These are phyloP conservation scores for Rousettus madagascariensis DNA, from an alignment of 2,797 vertebrate genomes.

Conservation along the genomic window DNA sequence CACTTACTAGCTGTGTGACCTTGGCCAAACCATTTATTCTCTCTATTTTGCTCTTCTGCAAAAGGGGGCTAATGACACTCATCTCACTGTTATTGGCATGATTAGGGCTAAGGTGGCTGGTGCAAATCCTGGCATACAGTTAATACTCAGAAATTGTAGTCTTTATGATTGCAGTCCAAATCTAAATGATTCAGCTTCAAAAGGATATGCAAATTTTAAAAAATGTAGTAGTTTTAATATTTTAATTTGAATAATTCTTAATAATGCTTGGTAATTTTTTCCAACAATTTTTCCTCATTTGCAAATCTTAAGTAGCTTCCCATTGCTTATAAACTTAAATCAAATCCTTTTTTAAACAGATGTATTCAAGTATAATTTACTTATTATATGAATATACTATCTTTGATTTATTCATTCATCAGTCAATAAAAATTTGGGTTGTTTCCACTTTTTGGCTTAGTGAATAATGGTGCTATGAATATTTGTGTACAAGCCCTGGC, in stretches of 20 bases:
- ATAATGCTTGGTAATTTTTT: background rate
- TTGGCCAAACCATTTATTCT: background rate
- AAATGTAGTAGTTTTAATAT: background rate
- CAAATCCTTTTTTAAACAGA: background rate
- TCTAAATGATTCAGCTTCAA: background rate
- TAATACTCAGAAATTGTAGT: background rate
- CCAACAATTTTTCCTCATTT: background rate
- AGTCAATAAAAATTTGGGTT: background rate
- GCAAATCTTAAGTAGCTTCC: background rate
- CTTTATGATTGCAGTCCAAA: background rate
- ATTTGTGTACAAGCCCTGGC: background rate
- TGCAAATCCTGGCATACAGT: background rate
- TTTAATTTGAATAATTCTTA: conserved; percentile 16
- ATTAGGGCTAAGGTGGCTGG: background rate
- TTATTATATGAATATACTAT: background rate
- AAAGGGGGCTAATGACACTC: background rate
- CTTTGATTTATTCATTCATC: background rate
- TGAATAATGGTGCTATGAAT: background rate
- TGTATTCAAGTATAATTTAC: background rate
- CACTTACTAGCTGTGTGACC: background rate
- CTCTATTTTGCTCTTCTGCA: background rate
- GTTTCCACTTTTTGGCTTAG: background rate
- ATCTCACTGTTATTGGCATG: background rate
- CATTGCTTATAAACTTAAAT: background rate
- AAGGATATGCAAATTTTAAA: background rate